Base-by-base conservation (phyloP, 2,113 vertebrate species). In the Mormyrus iriodes region DNA sequence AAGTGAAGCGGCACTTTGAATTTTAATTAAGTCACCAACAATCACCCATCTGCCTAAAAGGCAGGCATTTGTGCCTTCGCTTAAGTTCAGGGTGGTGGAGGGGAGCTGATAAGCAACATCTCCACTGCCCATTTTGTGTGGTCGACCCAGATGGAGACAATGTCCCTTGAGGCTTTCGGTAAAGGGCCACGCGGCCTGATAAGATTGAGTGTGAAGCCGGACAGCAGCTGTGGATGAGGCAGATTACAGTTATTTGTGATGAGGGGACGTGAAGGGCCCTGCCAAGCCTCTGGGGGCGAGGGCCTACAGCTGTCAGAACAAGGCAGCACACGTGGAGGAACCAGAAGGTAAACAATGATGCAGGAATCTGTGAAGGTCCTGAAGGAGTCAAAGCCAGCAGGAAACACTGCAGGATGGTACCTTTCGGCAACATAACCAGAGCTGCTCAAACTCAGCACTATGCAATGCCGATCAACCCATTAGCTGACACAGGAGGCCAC, bases 181-280 rank as follows among this genome's bases (percentile, higher is more conserved):
- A 86, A 86, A 86, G 48, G 84, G 84, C 46, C 24, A 52, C 48
- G 2, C 13, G 12, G 85, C 49, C 42, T 48, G 82, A 86, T 86
- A 86, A 86, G 85, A 86, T 53, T n/a, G 48, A 48, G 85, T 35
- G 13, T 86, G 85, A 53, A 31, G 49, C 85, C 19, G 85, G 49
- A 86, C 49, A 52, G 85, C 42, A 48, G 27, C 27, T 86, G 85
- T 86, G 53, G 85, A 86, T 86, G 49, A 39, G 49, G 85, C 27
- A 39, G 85, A 86, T 86, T 86, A 86, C 27, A 53, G 85, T 8
- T 52, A 53, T 86, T 86, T 86, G 85, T 52, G 85, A 86, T 48
- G 49, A 86, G 48, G 49, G 49, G 49, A 48, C 1, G n/a, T 27
- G 49, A 52, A 31, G 24, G 46, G 10, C 15, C 85, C 27, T 31